phyloP scores from a whole-genome alignment of 1,140 invertebrate species.

The Yoshiicerus persimilis region DNA sequence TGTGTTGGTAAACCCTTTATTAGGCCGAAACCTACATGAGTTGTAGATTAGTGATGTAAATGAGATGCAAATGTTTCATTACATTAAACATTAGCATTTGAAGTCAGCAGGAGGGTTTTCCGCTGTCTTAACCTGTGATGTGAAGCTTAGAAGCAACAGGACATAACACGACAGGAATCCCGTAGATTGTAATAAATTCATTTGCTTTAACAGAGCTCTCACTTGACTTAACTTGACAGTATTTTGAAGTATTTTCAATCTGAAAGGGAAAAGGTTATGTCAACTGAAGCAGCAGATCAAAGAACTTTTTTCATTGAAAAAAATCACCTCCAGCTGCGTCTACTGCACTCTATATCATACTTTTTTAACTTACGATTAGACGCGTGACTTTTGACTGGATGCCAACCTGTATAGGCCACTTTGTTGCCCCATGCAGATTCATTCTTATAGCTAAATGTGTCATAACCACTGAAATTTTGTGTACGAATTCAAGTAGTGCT shows the following conservation, averaged over 20 bases:
- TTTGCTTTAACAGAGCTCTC: not conserved
- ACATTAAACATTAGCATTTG: not conserved
- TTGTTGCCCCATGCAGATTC: not conserved
- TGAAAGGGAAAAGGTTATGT: not conserved
- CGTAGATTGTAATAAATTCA: not conserved
- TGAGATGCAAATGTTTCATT: not conserved
- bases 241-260: not conserved
- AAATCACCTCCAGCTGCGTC: not conserved
- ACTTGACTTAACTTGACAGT: not conserved
- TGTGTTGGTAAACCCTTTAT: not conserved
- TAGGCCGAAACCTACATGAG: not conserved
- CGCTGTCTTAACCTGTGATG: not conserved
- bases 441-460: not conserved
- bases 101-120: not conserved
- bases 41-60: not conserved
- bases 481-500: not conserved
- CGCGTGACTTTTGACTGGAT: not conserved
- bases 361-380: not conserved
- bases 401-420: not conserved
- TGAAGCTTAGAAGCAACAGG: not conserved
- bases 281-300: not conserved
- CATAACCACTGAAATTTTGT: not conserved
- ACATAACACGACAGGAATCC: not conserved
- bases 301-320: not conserved
- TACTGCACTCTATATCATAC: not conserved